Percentiles rank a stretch among this genome's conserved stretches.
phyloP scores from a whole-genome alignment of 1,140 invertebrate species.

The Apis florea region DNA sequence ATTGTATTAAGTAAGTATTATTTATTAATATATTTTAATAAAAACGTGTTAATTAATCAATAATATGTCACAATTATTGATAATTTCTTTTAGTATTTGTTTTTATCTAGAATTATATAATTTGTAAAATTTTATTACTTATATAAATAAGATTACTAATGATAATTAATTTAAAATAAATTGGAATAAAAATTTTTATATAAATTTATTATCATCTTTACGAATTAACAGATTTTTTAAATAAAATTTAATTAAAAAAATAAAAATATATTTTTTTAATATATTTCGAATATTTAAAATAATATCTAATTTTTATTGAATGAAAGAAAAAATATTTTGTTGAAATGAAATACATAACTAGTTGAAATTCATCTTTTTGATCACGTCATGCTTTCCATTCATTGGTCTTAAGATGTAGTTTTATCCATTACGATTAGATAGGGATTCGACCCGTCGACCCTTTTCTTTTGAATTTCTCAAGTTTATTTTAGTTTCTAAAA shows the following conservation, averaged over 20 bases:
- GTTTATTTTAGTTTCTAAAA: conserved; percentile 62
- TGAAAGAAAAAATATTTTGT: background rate
- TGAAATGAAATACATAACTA: background rate
- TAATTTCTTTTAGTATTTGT: background rate
- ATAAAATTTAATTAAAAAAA: background rate
- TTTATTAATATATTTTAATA: background rate
- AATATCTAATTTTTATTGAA: background rate
- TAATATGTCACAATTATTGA: background rate
- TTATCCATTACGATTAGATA: conserved; percentile 77
- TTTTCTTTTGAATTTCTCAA: conserved; percentile 65
- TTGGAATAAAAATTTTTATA: background rate
- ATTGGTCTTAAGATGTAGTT: conserved; percentile 70
- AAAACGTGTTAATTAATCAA: no score
- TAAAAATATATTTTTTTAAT: background rate
- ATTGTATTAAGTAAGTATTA: conserved; percentile 45
- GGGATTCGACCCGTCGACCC: conserved; percentile 71
- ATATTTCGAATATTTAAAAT: background rate
- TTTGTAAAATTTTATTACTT: background rate
- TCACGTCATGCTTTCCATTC: conserved; percentile 68
- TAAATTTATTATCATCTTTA: background rate
- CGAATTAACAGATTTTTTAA: background rate
- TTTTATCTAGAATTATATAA: background rate
- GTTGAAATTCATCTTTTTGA: conserved; percentile 11
- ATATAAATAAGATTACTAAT: background rate
- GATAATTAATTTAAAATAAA: background rate